These are phyloP conservation scores for Scophthalmus maximus DNA, from an alignment of 2,113 vertebrate genomes.

Conservation along the genomic window DNA sequence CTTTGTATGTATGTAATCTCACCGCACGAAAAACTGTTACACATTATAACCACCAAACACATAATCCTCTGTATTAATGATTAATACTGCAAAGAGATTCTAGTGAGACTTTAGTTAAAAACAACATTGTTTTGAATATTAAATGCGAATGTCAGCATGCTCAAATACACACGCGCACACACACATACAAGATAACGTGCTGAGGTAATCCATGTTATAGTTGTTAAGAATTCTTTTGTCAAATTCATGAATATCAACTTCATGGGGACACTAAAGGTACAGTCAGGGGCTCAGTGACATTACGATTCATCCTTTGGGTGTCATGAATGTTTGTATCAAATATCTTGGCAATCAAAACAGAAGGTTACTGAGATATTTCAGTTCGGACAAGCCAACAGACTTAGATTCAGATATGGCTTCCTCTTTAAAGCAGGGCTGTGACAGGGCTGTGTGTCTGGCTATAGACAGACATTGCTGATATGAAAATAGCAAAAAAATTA, in stretches of 20 bases:
- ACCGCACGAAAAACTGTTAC: too few relatives aligned
- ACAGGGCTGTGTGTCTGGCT: background rate
- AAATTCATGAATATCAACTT: background rate
- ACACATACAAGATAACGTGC: too few relatives aligned
- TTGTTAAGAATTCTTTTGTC: background rate
- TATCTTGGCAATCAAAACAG: background rate
- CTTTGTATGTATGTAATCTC: too few relatives aligned
- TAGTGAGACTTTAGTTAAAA: too few relatives aligned
- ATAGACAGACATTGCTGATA: background rate
- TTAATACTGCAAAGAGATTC: background rate
- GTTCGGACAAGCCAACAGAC: background rate
- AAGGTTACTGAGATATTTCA: background rate
- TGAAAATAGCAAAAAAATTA: background rate
- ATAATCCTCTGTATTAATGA: background rate
- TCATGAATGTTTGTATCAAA: background rate
- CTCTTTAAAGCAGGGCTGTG: too few relatives aligned
- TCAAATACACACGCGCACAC: too few relatives aligned
- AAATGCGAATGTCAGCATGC: background rate
- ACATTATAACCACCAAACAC: background rate
- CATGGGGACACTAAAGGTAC: background rate
- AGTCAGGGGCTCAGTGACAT: background rate
- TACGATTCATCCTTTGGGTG: background rate
- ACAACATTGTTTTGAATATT: background rate
- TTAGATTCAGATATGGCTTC: background rate
- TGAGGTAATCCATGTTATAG: background rate